These are phyloP conservation scores for Heliconius hermathena DNA, from an alignment of 1,140 invertebrate species.

Conservation along the genomic window DNA sequence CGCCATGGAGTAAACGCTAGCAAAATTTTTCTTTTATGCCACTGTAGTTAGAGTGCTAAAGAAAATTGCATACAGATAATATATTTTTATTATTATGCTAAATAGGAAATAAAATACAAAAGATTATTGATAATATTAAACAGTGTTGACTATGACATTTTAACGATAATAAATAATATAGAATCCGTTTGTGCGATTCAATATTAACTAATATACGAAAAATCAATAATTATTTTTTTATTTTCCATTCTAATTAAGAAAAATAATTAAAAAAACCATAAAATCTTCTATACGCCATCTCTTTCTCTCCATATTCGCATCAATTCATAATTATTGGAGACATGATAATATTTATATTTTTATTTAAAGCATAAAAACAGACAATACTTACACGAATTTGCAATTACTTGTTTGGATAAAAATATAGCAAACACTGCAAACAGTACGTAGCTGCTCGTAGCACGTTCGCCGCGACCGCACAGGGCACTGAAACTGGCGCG, in stretches of 20 bases:
- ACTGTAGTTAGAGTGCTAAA: neutral
- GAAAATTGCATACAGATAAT: neutral
- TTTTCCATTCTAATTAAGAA: too few species aligned
- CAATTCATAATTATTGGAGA: too few species aligned
- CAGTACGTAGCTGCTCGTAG: slow-evolving; percentile 36
- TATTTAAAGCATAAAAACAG: neutral
- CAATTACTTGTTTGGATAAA: neutral
- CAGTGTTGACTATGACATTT: neutral
- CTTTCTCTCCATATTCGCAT: neutral
- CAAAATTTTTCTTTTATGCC: slow-evolving; percentile 13
- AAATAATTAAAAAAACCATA: too few species aligned
- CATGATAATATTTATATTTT: neutral
- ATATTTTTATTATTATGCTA: neutral
- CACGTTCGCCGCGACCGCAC: slow-evolving; percentile 55
- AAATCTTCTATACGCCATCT: neutral
- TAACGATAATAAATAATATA: neutral
- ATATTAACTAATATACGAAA: neutral
- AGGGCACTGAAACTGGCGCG: slow-evolving; percentile 54
- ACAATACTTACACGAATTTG: neutral
- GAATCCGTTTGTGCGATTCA: neutral
- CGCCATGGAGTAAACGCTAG: slow-evolving; percentile 28
- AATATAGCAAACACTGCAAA: neutral
- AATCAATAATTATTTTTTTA: too few species aligned
- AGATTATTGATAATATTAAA: neutral
- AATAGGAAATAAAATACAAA: neutral